Percentiles rank a stretch among this genome's conserved stretches.
phyloP scores from a whole-genome alignment of 64 coral and sea anemone species.

The Cladopsammia gracilis region DNA sequence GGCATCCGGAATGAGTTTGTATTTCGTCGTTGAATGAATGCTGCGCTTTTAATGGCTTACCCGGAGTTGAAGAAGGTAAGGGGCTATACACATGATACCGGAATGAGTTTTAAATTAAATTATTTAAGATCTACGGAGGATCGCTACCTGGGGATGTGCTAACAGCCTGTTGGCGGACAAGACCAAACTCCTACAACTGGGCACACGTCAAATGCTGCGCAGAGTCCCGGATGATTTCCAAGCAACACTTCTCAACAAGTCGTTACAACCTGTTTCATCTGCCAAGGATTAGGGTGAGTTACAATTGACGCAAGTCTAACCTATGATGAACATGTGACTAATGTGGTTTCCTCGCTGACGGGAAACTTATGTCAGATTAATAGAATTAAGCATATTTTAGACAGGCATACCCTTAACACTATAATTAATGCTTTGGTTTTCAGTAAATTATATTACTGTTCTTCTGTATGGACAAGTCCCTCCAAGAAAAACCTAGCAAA shows the following conservation, averaged over 20 bases:
- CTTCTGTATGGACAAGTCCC: conserved; percentile 13
- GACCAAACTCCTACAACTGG: conserved; percentile 10
- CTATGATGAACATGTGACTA: conserved; percentile 39
- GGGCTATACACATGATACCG: no score
- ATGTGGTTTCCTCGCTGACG: neutral
- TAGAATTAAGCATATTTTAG: conserved; percentile 10
- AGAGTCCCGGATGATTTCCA: neutral
- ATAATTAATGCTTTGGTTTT: conserved; percentile 49
- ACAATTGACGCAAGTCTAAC: conserved; percentile 11
- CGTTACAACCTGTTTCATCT: neutral
- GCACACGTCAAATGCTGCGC: conserved; percentile 2
- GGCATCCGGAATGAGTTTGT: no score
- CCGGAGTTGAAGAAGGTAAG: no score
- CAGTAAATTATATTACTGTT: conserved; percentile 49
- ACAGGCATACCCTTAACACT: neutral
- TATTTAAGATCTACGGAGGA: neutral
- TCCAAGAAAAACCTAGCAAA: conserved; percentile 22
- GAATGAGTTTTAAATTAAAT: no score
- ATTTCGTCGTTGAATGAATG: no score
- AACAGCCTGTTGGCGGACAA: conserved; percentile 6
- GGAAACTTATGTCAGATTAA: conserved; percentile 25
- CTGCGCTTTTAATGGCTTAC: no score
- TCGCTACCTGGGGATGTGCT: neutral
- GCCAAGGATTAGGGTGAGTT: conserved; percentile 32
- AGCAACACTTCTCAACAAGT: neutral